Evolutionary conservation across 2,888 invertebrate species (phyloP).

Genomic region (Pyrocoelia pectoralis): DNA sequence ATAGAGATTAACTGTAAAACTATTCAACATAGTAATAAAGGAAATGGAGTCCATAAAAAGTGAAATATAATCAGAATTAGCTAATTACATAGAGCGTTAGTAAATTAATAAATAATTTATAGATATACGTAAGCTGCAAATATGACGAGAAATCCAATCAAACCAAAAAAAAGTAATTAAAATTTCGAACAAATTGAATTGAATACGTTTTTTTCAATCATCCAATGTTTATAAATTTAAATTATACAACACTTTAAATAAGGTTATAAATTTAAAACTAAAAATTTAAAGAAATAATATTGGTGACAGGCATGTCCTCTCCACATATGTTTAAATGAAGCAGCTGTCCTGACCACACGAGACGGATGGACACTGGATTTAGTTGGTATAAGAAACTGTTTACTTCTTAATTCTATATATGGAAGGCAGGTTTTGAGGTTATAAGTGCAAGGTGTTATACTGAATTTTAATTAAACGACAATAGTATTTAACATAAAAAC

Average conservation of each 20-base stretch:
- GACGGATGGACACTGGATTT: neutral
- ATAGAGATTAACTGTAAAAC: too few species aligned
- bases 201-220: neutral
- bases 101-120: neutral
- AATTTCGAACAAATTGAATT: neutral
- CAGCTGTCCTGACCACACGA: conserved; percentile 2
- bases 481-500: neutral
- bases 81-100: too few species aligned
- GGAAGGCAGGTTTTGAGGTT: neutral
- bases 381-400: neutral
- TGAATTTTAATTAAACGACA: neutral
- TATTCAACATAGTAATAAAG: too few species aligned
- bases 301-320: conserved; percentile 6
- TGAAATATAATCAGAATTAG: too few species aligned
- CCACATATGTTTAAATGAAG: conserved; percentile 6
- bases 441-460: conserved; percentile 3
- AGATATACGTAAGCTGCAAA: too few species aligned
- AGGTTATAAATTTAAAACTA: neutral
- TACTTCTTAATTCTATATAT: neutral
- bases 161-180: neutral
- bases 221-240: neutral
- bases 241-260: neutral
- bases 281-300: conserved; percentile 4
- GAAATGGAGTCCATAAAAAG: too few species aligned
- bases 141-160: too few species aligned